Evolutionary conservation across 2,113 vertebrate species (phyloP).

Genomic region (Spermophilus dauricus): DNA sequence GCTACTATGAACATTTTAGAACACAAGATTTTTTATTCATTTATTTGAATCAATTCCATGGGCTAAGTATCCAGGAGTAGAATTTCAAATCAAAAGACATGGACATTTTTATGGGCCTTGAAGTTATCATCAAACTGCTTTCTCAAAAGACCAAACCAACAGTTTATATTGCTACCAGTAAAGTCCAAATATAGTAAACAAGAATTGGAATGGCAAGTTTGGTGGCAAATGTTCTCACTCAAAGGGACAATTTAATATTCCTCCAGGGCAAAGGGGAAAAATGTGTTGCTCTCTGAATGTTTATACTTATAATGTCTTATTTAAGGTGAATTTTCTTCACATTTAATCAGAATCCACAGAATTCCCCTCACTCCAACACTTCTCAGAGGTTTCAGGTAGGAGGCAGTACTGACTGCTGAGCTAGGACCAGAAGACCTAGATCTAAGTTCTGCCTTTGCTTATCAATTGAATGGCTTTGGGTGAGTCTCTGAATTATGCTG

Average conservation of each 20-base stretch:
- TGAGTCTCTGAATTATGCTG: not conserved
- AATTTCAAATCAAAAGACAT: constrained; percentile 38
- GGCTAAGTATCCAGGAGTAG: not conserved
- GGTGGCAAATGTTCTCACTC: not conserved
- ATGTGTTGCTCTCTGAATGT: not conserved
- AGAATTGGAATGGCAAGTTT: not conserved
- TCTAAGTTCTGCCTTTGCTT: not conserved
- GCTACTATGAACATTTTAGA: not conserved
- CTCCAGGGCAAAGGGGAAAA: not conserved
- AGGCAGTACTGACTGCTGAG: not conserved
- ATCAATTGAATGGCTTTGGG: not conserved
- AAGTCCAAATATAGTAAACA: not conserved
- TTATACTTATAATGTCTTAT: not conserved
- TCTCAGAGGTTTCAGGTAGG: not conserved
- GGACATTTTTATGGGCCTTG: not conserved
- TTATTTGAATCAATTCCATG: constrained; percentile 43
- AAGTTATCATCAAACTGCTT: not conserved
- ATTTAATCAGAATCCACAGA: not conserved
- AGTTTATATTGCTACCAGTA: not conserved
- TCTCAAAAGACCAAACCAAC: not conserved
- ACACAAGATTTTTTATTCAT: not conserved
- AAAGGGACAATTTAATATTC: not conserved
- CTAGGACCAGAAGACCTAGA: not conserved
- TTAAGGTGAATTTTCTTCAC: constrained; percentile 12
- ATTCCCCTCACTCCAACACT: not conserved